Evolutionary conservation across 2,888 invertebrate genomes (phyloP).

Genomic region (Tineola bisselliella): DNA sequence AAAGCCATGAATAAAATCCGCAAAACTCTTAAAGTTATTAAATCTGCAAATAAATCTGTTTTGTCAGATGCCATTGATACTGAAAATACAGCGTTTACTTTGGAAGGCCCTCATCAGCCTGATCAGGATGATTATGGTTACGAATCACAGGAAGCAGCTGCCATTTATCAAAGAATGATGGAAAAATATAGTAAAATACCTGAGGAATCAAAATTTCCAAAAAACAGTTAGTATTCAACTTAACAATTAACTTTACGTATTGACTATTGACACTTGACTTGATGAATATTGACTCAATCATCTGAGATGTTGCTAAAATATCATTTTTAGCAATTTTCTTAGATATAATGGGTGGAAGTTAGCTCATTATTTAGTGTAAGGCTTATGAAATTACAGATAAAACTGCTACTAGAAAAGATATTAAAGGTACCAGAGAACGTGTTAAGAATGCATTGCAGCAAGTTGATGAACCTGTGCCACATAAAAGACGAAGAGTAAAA

Average conservation of each 20-base stretch:
- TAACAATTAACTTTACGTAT: too few species aligned
- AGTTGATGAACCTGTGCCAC: slow-evolving; percentile 76
- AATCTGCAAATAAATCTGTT: slow-evolving; percentile 89
- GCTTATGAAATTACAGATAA: slow-evolving; percentile 28
- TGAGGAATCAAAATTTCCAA: slow-evolving; percentile 76
- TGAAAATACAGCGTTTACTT: slow-evolving; percentile 78
- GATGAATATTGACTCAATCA: too few species aligned
- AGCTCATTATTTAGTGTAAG: too few species aligned
- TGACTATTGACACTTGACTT: too few species aligned
- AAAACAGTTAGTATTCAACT: slow-evolving; percentile 37
- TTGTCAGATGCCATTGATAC: slow-evolving; percentile 82
- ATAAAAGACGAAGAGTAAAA: slow-evolving; percentile 62
- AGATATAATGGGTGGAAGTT: too few species aligned
- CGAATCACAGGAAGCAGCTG: slow-evolving; percentile 84
- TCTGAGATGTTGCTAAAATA: too few species aligned
- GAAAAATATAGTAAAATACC: slow-evolving; percentile 80
- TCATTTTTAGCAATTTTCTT: too few species aligned
- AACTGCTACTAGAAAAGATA: slow-evolving; percentile 43
- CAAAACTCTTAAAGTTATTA: slow-evolving; percentile 85
- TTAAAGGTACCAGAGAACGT: slow-evolving; percentile 74
- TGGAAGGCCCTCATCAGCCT: slow-evolving; percentile 79
- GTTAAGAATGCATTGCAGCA: slow-evolving; percentile 82
- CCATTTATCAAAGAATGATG: slow-evolving; percentile 85
- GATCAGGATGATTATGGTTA: slow-evolving; percentile 94
- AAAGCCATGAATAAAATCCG: slow-evolving; percentile 79